Evolutionary conservation across 2,113 vertebrate genomes (phyloP), one percentile per base, ranked within the genome.

Genomic region (Pseudorhombus dupliciocellatus): DNA sequence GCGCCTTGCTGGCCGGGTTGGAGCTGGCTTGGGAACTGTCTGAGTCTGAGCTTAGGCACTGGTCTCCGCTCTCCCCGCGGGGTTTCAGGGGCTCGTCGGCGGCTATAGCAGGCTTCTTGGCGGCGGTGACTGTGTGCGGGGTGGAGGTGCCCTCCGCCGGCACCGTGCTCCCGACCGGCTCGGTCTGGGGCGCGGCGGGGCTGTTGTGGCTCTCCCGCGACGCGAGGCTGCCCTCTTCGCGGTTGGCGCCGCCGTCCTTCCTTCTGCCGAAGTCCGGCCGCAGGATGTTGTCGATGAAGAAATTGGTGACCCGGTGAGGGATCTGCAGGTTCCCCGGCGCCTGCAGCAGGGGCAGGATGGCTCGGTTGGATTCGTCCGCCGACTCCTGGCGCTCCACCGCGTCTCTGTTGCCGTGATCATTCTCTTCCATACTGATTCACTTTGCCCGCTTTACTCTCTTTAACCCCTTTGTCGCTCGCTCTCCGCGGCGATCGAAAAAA

Each of bases 231-330:
- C 86, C 85, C 64, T 89, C 94, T 12, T 94, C 93, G 3, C 82
- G 90, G 69, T 80, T 81, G 18, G 91, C 77, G 21, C 28, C 84
- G 4, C 88, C 92, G 58, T 96, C 96, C 83, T 97, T 96, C 82
- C 94, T 95, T 70, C 95, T 92, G 21, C 96, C 96, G 83, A 98
- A 98, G 88, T 98, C 96, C 31, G 96, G 96, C 78, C 96, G 93
- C 60, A 97, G 86, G 90, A 98, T 98, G 91, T 98, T 97, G 90
- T 97, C 96, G 89, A 98, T 98, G 92, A 98, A 98, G 89, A 98
- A 98, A 94, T 98, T 98, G 87, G 96, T 98, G 91, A 98, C 91
- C 83, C 96, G 93, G 84, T 96, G 96, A 25, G 95, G 95, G 74
- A 93, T 85, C 87, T 90, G 95, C 89, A 88, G 93, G 92, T 96